phyloP scores from a whole-genome alignment of 2,888 invertebrate species.

The Harmothoe impar region DNA sequence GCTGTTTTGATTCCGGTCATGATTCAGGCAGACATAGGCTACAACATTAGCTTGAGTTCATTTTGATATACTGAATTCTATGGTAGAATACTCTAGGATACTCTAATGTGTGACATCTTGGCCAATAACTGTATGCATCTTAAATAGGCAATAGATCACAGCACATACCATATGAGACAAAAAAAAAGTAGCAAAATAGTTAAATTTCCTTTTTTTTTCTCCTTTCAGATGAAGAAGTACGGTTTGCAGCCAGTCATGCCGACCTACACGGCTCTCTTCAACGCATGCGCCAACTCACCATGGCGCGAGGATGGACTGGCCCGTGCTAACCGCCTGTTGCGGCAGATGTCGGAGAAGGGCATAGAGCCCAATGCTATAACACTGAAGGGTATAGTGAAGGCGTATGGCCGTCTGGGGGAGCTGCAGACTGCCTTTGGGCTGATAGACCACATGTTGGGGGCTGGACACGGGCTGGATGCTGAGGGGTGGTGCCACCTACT shows the following conservation, averaged over 20 bases:
- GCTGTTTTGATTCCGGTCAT: too few relatives aligned
- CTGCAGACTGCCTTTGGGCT: constrained; percentile 90
- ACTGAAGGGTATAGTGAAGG: constrained; percentile 95
- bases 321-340: constrained; percentile 87
- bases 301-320: constrained; percentile 87
- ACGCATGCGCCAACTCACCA: constrained; percentile 93
- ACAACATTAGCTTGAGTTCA: too few relatives aligned
- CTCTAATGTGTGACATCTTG: too few relatives aligned
- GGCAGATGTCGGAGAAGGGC: constrained; percentile 88
- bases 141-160: too few relatives aligned
- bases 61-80: too few relatives aligned
- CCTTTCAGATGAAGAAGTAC: constrained; percentile 89
- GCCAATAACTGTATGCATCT: too few relatives aligned
- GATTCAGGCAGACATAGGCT: too few relatives aligned
- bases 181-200: too few relatives aligned
- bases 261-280: constrained; percentile 93
- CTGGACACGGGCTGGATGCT: constrained; percentile 82
- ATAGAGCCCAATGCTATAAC: constrained; percentile 88
- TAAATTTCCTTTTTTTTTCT: not conserved
- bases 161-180: too few relatives aligned
- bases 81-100: too few relatives aligned
- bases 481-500: constrained; percentile 91
- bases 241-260: constrained; percentile 88
- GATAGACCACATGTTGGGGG: constrained; percentile 91
- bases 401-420: constrained; percentile 93